phyloP scores from a whole-genome alignment of 2,797 vertebrate genomes.

The Benthosema pterotum region DNA sequence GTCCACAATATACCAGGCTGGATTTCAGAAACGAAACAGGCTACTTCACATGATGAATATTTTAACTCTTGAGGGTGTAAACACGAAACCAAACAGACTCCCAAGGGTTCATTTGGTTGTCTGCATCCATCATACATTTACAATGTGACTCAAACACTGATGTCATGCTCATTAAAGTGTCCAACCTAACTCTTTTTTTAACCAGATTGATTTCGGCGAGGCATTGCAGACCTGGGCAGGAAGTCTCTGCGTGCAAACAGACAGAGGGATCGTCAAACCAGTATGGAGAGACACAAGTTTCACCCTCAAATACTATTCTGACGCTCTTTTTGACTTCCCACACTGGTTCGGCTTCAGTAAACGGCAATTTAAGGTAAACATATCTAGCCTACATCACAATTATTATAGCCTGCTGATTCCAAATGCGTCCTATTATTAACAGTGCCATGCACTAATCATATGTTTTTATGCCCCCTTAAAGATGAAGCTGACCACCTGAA shows the following conservation, averaged over 20 bases:
- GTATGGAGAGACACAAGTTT: slow-evolving; percentile 65
- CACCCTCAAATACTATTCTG: slow-evolving; percentile 70
- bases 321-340: slow-evolving; percentile 75
- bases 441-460: slow-evolving; percentile 9
- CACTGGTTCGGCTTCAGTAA: slow-evolving; percentile 76
- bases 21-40: too few relatives aligned
- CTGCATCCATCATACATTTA: too few relatives aligned
- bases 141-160: too few relatives aligned
- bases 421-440: neutral
- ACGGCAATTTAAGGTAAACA: slow-evolving; percentile 58
- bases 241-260: slow-evolving; percentile 15
- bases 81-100: too few relatives aligned
- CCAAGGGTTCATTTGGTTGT: too few relatives aligned
- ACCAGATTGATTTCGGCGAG: slow-evolving; percentile 68
- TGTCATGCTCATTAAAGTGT: too few relatives aligned
- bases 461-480: slow-evolving; percentile 15
- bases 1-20: too few relatives aligned
- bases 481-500: slow-evolving; percentile 50
- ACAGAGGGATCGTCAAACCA: slow-evolving; percentile 10
- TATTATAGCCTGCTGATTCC: neutral
- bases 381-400: neutral
- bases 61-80: too few relatives aligned
- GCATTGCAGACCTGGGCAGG: slow-evolving; percentile 50
- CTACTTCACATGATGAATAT: too few relatives aligned
- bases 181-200: neutral